phyloP scores from a whole-genome alignment of 1,140 invertebrate species.

The Lasioglossum baleicum region DNA sequence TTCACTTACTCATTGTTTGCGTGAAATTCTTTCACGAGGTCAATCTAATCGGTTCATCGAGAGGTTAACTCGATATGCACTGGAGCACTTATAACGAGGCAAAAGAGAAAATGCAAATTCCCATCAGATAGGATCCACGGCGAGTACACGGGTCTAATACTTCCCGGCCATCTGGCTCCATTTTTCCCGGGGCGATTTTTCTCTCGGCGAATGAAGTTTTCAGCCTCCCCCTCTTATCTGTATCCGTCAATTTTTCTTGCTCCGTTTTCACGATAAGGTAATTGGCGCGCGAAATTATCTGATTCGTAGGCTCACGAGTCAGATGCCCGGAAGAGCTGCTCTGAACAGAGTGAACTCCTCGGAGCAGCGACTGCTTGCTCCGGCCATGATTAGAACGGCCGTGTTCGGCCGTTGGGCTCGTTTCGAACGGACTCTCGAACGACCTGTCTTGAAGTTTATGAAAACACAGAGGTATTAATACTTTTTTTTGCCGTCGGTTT shows the following conservation, averaged over 20 bases:
- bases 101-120: conserved; percentile 57
- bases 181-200: conserved; percentile 31
- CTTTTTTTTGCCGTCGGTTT: not conserved
- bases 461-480: conserved; percentile 20
- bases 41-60: too few relatives aligned
- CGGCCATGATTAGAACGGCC: not conserved
- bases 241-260: conserved; percentile 31
- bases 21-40: too few relatives aligned
- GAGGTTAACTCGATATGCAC: too few relatives aligned
- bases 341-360: too few relatives aligned
- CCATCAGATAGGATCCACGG: conserved; percentile 65
- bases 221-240: conserved; percentile 12
- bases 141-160: conserved; percentile 65
- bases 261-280: conserved; percentile 58
- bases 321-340: conserved; percentile 38
- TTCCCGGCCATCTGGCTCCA: conserved; percentile 48
- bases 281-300: conserved; percentile 69
- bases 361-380: not conserved
- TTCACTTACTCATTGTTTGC: too few relatives aligned
- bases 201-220: conserved; percentile 46
- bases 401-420: not conserved
- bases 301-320: conserved; percentile 58
- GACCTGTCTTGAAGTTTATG: conserved; percentile 46
- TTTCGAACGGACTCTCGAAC: not conserved
- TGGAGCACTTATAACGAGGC: conserved; percentile 49